phyloP scores from a whole-genome alignment of 2,113 vertebrate species.

The Clarias batrachus region DNA sequence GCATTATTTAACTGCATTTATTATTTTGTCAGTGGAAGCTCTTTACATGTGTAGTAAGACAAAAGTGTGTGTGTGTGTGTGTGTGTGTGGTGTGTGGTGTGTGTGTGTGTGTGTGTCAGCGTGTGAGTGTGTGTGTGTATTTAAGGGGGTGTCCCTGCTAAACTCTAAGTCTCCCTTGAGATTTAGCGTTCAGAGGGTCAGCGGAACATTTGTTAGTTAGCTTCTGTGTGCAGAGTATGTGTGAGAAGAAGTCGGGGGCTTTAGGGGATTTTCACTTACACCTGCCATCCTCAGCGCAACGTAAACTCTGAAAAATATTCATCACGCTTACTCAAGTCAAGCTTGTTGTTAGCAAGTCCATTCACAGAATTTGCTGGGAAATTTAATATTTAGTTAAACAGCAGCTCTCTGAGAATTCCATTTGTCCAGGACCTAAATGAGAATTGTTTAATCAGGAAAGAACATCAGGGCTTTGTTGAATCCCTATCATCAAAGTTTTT shows the following conservation, averaged over 20 bases:
- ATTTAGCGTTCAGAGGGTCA: conserved; percentile 26
- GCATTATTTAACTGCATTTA: no score
- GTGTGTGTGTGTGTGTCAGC: not conserved
- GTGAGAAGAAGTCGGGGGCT: conserved; percentile 45
- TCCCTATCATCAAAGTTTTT: not conserved
- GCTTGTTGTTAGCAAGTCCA: not conserved
- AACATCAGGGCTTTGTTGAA: not conserved
- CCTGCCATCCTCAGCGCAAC: not conserved
- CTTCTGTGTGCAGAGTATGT: not conserved
- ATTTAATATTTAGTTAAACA: not conserved
- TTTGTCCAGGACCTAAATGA: not conserved
- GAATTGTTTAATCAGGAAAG: not conserved
- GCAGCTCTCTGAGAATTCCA: not conserved
- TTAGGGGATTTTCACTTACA: conserved; percentile 46
- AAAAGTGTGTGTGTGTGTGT: not conserved
- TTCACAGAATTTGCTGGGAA: not conserved
- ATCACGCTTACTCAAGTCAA: not conserved
- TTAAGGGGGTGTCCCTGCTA: conserved; percentile 48
- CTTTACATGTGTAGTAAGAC: not conserved
- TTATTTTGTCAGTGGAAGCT: no score
- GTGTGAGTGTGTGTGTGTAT: not conserved
- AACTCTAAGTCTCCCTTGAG: conserved; percentile 28
- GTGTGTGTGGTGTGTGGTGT: no score
- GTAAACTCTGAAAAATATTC: not conserved
- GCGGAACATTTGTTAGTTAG: conserved; percentile 40